Evolutionary conservation across 2,797 vertebrate genomes (phyloP).

Genomic region (Pipistrellus pipistrellus): DNA sequence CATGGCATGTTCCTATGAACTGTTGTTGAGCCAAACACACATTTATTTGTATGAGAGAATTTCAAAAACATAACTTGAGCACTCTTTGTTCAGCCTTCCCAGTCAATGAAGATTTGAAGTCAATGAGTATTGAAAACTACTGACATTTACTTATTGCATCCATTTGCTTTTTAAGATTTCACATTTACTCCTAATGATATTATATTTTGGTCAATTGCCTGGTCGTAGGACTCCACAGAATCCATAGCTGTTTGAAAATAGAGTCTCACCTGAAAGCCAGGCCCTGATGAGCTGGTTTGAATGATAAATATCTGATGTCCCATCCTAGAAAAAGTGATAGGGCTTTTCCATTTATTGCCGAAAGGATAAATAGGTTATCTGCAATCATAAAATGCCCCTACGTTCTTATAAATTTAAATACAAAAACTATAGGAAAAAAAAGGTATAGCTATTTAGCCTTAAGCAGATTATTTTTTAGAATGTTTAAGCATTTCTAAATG

Average conservation of each 20-base stretch:
- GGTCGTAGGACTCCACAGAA: background rate
- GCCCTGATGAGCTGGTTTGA: background rate
- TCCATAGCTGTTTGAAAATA: background rate
- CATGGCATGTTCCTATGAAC: background rate
- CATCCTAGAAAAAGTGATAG: background rate
- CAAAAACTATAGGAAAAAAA: background rate
- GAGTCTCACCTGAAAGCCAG: background rate
- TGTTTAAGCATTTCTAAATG: constrained; percentile 36
- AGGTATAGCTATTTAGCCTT: background rate
- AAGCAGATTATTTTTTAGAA: constrained; percentile 20
- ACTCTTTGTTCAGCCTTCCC: background rate
- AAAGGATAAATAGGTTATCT: background rate
- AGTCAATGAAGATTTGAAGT: background rate
- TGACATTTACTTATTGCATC: background rate
- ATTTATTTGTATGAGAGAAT: background rate
- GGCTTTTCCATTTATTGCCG: background rate
- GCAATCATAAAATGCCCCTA: background rate
- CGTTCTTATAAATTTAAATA: background rate
- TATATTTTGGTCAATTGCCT: background rate
- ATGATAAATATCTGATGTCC: background rate
- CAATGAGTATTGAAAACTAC: background rate
- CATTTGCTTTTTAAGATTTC: background rate
- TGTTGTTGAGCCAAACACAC: background rate
- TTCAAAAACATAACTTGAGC: background rate
- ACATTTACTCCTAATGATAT: background rate